phyloP scores from a whole-genome alignment of 2,888 invertebrate species.

The Pilophorus perplexus region DNA sequence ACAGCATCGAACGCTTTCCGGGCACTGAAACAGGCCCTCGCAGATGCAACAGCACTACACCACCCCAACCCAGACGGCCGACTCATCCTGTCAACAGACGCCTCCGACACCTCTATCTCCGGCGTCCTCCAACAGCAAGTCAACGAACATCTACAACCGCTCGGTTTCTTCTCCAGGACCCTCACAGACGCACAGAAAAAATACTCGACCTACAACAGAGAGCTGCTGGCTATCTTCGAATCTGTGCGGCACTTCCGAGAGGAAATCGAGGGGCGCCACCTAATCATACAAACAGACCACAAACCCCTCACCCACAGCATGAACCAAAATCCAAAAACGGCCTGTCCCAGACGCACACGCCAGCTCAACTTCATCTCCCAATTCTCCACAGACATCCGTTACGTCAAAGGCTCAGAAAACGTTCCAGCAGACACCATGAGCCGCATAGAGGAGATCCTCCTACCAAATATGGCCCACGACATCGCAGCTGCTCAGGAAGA shows the following conservation, averaged over 20 bases:
- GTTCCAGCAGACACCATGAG: slow-evolving; percentile 3
- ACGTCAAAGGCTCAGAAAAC: slow-evolving; percentile 18
- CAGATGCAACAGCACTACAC: not conserved
- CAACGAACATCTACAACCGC: slow-evolving; percentile 35
- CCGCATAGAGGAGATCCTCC: too few relatives aligned
- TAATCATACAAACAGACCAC: too few relatives aligned
- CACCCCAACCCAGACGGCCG: not conserved
- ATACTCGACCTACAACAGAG: slow-evolving; percentile 32
- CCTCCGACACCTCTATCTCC: not conserved
- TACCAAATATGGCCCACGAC: too few relatives aligned
- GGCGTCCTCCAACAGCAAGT: not conserved
- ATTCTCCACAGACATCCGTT: slow-evolving; percentile 23
- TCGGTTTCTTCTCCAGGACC: slow-evolving; percentile 44
- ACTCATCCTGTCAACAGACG: not conserved
- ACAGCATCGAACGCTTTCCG: too few relatives aligned
- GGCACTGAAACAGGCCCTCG: too few relatives aligned
- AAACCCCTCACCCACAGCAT: slow-evolving; percentile 31
- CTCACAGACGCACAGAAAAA: slow-evolving; percentile 18
- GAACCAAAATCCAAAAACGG: slow-evolving; percentile 1
- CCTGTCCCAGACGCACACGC: slow-evolving; percentile 1
- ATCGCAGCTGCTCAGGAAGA: too few relatives aligned
- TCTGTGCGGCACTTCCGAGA: slow-evolving; percentile 34
- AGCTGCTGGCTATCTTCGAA: slow-evolving; percentile 37
- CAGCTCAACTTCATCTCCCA: slow-evolving; percentile 32
- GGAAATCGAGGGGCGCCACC: slow-evolving; percentile 36